These are phyloP conservation scores for Thecocarcelia acutangulata DNA, from an alignment of 2,888 invertebrate species.

Conservation along the genomic window DNA sequence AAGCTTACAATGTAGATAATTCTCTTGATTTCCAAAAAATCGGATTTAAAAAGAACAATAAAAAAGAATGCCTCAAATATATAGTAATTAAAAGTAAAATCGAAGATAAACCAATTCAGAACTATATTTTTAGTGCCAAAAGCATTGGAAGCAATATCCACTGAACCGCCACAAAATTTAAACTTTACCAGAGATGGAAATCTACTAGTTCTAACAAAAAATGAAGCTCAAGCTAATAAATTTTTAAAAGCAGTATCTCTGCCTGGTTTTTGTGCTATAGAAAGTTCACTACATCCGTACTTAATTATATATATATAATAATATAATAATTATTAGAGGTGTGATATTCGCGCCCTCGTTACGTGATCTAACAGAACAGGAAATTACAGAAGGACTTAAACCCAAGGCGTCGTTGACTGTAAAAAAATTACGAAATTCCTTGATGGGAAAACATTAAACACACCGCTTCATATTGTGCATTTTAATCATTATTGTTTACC, in stretches of 20 bases:
- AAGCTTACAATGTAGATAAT: no score
- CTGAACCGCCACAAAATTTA: background rate
- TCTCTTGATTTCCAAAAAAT: no score
- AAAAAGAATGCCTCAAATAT: background rate
- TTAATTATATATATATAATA: no score
- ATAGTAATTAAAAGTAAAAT: background rate
- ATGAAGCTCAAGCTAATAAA: background rate
- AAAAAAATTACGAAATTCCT: background rate
- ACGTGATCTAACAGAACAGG: background rate
- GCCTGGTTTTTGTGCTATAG: background rate
- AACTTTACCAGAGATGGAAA: conserved; percentile 11
- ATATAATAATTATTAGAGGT: background rate
- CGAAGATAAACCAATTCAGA: conserved; percentile 8
- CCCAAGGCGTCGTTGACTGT: background rate
- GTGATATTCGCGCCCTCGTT: background rate
- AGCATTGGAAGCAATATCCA: conserved; percentile 5
- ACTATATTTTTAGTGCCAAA: conserved; percentile 4
- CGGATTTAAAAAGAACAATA: no score
- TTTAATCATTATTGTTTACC: background rate
- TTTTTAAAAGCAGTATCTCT: background rate
- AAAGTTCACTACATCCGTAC: background rate
- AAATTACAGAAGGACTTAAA: background rate
- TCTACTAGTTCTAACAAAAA: conserved; percentile 1
- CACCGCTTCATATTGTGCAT: background rate
- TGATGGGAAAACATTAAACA: background rate